Base-by-base conservation (phyloP, 2,888 invertebrate genomes). In the Pelosia muscerda region DNA sequence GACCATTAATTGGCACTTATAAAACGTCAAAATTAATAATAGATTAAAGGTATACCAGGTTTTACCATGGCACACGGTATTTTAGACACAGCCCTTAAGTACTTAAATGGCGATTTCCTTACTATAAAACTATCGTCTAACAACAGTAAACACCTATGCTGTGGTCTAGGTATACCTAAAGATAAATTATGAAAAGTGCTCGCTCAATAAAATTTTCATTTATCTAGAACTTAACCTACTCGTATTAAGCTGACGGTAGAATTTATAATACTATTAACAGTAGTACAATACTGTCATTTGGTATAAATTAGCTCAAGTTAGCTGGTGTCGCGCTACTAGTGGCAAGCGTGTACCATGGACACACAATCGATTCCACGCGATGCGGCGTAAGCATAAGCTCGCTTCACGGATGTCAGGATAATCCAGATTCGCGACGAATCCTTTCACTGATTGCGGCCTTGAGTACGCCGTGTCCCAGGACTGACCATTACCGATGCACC, bases 361-460 rank as follows among this genome's bases (percentile, higher is more conserved):
- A 19, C 23, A 34, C 34, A 15, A 23, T 22, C 22, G 15, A 64
- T 64, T 64, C 68, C 26, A 64, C 22, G 68, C 53, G 22, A 28
- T 26, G 26, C 68, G 26, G 68, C 71, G 66, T 70, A n/a, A n/a
- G n/a, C n/a, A 68, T 68, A 73, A 70, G 72, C 67, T 65, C 66
- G 56, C 68, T 71, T 81, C 66, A 65, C 78, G 78, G 82, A 87
- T 83, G 81, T 87, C 86, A 85, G 88, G 94, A 94, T 93, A 94
- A 92, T 94, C 93, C 94, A 94, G 94, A 93, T 94, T 90, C 90
- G 85, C 84, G 77, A 79, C 75, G 86, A 80, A 89, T 93, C 94
- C 94, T 94, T 95, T 95, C 94, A 94, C 94, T 84, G 53, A 71
- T 82, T 69, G 78, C 87, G 91, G 91, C 94, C 94, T 95, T 94